phyloP scores from a whole-genome alignment of 2,113 vertebrate species.

The Nerophis ophidion region DNA sequence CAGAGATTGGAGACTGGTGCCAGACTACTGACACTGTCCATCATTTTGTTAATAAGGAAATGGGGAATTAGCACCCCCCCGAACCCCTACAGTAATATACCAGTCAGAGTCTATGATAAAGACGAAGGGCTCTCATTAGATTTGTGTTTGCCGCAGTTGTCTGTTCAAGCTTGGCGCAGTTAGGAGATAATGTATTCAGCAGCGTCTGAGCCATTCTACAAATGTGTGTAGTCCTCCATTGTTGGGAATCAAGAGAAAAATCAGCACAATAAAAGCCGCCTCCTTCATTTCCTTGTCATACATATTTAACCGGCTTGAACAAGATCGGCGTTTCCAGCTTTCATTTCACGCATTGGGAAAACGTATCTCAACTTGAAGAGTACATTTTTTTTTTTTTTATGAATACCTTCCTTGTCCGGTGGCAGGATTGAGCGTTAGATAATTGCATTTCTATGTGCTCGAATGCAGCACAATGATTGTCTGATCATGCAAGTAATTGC shows the following conservation, averaged over 20 bases:
- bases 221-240: conserved; percentile 3
- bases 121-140: conserved; percentile 40
- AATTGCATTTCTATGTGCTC: conserved; percentile 67
- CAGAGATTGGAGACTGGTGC: conserved; percentile 35
- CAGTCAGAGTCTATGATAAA: conserved; percentile 31
- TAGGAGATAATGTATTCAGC: conserved; percentile 17
- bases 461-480: conserved; percentile 68
- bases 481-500: conserved; percentile 75
- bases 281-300: not conserved
- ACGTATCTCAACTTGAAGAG: not conserved
- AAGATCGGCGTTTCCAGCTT: not conserved
- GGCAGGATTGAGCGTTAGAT: conserved; percentile 57
- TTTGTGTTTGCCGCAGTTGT: conserved; percentile 1
- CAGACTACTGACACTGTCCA: conserved; percentile 39
- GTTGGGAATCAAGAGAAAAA: conserved; percentile 10
- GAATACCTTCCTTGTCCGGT: conserved; percentile 16
- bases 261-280: conserved; percentile 6
- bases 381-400: not conserved
- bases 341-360: not conserved
- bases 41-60: conserved; percentile 51
- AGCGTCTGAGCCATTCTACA: not conserved
- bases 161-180: not conserved
- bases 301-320: not conserved
- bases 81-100: conserved; percentile 27
- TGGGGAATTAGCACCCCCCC: conserved; percentile 28